Evolutionary conservation across 2,888 invertebrate genomes (phyloP), one percentile per base, ranked within the genome.

Genomic region (Platycnemis pennipes): DNA sequence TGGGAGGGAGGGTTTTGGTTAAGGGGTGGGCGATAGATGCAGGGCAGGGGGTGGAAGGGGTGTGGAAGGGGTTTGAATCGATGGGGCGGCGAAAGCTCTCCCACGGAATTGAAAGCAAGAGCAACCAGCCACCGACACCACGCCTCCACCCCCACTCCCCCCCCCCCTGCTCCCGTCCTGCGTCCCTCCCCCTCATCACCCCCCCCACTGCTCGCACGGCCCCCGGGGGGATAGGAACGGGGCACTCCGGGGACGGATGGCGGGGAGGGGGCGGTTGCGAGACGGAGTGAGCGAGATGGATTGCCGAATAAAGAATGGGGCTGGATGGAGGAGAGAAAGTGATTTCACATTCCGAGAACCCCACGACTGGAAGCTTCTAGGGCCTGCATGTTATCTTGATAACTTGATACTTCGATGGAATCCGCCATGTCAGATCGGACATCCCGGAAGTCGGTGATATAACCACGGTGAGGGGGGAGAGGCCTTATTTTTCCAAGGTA

Each of bases 291-390:
- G 49, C 19, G 49, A 77, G 77, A 77, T 77, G 77, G 77, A 77
- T 77, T 77, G 77, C 77, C 11, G 77, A 77, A 77, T 37, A 63
- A 77, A 77, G 77, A 77, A 77, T 37, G 77, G 37, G 26, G 31
- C 37, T 37, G 77, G 77, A 37, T 37, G 77, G 77, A 77, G 77
- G 77, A 77, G 77, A 77, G 77, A 77, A 77, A 77, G 77, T 77
- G 77, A 77, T 77, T 77, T 77, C 77, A 77, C 77, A 77, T 77
- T 77, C 77, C 77, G 77, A 77, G 77, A 77, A 37, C 77, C 37
- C 77, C 1, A 26, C 31, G 77, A 77, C 77, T 37, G 77, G 31
- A 37, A 16, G 77, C 77, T 31, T 37, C 31, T 31, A n/a, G 3
- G 63, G 77, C 31, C 77, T 77, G 77, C 77, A 37, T 77, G 77